Evolutionary conservation across 2,797 vertebrate genomes (phyloP), one percentile per base, ranked within the genome.

Genomic region (Melanotaenia nigrans): DNA sequence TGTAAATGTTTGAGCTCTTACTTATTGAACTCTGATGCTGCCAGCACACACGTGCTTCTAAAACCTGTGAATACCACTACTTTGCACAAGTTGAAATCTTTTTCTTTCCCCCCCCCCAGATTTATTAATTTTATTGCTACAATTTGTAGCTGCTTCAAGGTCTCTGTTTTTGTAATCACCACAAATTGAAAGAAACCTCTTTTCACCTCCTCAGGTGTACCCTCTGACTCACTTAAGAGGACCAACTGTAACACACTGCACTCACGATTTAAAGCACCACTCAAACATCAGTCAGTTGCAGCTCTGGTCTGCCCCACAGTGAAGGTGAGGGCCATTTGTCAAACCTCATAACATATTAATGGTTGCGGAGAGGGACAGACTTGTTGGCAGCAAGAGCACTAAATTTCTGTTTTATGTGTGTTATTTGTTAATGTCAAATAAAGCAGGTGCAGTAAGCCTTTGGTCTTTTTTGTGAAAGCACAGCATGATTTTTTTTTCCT

Each of bases 401-500:
- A 45, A 3, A 68, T 85, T 79, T 86, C 73, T 79, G 68, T 82
- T 82, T 49, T 72, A 42, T 63, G 74, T 62, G 61, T 75, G 69
- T 86, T 79, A 61, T 59, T 89, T 70, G 78, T 85, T 67, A 84
- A 82, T 76, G 78, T 90, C 57, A 83, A 93, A 90, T 91, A 92
- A 92, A 92, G 68, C 77, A 77, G 79, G 76, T 77, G 79, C 82
- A 81, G 76, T 83, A 85, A 77, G 68, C 61, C n/a, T 67, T 0
- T 4, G 55, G 53, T 83, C 16, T 66, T 81, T 13, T 75, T 68
- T 63, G 55, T 77, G 54, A 71, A 66, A 56, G 59, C 79, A 72
- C 54, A 73, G 79, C 55, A 18, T 36, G 36, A 53, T 59, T 79
- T 79, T 13, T 28, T 74, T 74, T 9, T 85, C 66, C 71, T 83